Percentiles rank a stretch among this genome's conserved stretches.
Evolutionary conservation across 2,888 invertebrate genomes (phyloP).

Genomic region (Tineola bisselliella): DNA sequence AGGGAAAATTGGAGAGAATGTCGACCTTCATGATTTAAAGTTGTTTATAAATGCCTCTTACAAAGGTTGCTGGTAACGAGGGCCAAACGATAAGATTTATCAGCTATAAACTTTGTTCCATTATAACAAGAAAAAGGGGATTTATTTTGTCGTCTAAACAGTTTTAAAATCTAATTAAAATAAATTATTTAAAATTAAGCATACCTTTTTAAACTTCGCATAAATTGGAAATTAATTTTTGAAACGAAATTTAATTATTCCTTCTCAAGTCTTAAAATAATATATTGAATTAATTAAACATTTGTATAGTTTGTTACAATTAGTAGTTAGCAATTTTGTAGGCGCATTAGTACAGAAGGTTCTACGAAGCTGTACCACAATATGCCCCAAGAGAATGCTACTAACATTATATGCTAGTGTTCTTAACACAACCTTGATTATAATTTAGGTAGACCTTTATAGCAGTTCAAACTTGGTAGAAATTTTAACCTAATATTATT

Average conservation of each 20-base stretch:
- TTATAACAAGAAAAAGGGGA: neutral
- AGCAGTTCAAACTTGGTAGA: neutral
- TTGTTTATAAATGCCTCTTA: conserved; percentile 23
- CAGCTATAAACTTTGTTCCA: neutral
- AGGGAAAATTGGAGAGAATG: neutral
- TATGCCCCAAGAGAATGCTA: conserved; percentile 33
- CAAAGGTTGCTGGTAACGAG: conserved; percentile 20
- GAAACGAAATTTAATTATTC: too few species aligned
- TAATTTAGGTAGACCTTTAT: neutral
- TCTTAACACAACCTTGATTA: neutral
- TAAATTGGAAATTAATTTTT: too few species aligned
- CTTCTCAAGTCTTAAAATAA: too few species aligned
- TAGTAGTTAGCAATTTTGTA: neutral
- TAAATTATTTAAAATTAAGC: too few species aligned
- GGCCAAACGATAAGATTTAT: conserved; percentile 19
- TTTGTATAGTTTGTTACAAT: neutral
- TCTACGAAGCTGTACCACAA: conserved; percentile 17
- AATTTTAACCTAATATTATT: too few species aligned
- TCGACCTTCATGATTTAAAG: neutral
- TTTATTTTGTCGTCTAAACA: neutral
- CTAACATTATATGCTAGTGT: conserved; percentile 33
- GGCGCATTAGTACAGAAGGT: neutral
- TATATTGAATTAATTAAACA: too few species aligned
- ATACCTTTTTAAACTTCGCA: too few species aligned
- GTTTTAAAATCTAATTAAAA: too few species aligned